phyloP scores from a whole-genome alignment of 1,140 invertebrate genomes.

The Pristionchus pacificus region DNA sequence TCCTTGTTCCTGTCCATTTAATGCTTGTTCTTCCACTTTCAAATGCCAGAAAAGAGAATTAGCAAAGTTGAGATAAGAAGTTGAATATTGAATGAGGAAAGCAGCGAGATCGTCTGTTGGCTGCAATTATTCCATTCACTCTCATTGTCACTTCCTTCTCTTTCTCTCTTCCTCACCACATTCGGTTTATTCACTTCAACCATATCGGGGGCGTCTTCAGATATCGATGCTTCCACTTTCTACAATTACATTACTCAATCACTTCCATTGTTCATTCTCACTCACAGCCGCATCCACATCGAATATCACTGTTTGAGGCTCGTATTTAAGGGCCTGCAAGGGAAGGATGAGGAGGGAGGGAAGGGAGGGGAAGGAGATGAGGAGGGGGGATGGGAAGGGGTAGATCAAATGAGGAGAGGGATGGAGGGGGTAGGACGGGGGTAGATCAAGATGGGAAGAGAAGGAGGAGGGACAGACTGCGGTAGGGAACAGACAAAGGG shows the following conservation, averaged over 20 bases:
- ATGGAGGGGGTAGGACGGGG: too few relatives aligned
- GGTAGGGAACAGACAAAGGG: too few relatives aligned
- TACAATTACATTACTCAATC: slow-evolving; percentile 73
- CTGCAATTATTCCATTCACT: too few relatives aligned
- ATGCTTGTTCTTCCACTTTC: slow-evolving; percentile 55
- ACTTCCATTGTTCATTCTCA: background rate
- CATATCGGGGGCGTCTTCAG: slow-evolving; percentile 2
- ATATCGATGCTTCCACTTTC: slow-evolving; percentile 68
- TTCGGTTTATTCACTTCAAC: background rate
- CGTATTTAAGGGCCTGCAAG: background rate
- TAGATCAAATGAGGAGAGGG: background rate
- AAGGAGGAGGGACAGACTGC: too few relatives aligned
- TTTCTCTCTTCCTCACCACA: slow-evolving; percentile 1
- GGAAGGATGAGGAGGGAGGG: background rate
- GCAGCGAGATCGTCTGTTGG: slow-evolving; percentile 21
- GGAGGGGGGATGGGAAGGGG: too few relatives aligned
- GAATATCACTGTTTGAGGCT: background rate
- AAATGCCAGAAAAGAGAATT: slow-evolving; percentile 48
- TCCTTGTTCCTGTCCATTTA: slow-evolving; percentile 31
- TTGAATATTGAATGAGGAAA: slow-evolving; percentile 24
- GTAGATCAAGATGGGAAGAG: too few relatives aligned
- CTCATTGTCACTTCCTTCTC: too few relatives aligned
- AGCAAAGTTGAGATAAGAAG: slow-evolving; percentile 20
- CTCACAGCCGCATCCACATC: background rate
- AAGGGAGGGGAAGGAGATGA: too few relatives aligned